Evolutionary conservation across 2,113 vertebrate genomes (phyloP).

Genomic region (Vicugna pacos): DNA sequence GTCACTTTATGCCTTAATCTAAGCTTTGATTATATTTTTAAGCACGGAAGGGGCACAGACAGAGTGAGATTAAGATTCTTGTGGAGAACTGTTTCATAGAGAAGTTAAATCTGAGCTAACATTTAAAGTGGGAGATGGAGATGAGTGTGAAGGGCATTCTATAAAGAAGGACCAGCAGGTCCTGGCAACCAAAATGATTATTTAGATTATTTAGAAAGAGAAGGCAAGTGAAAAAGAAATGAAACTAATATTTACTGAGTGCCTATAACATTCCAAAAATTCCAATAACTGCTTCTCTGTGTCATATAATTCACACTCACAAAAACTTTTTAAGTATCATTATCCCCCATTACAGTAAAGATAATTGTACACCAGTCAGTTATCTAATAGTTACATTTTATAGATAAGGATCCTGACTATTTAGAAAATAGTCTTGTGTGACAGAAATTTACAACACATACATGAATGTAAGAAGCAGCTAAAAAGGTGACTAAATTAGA

Average conservation of each 20-base stretch:
- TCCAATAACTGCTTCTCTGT: neutral
- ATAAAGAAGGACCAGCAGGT: neutral
- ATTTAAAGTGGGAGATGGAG: neutral
- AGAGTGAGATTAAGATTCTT: neutral
- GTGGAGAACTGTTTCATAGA: neutral
- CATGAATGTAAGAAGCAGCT: neutral
- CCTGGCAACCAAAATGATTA: neutral
- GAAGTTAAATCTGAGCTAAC: neutral
- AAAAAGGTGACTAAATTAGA: neutral
- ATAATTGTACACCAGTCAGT: neutral
- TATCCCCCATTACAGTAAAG: slow-evolving; percentile 1
- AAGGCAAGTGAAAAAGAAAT: neutral
- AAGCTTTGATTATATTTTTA: neutral
- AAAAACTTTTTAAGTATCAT: slow-evolving; percentile 18
- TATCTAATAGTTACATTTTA: slow-evolving; percentile 2
- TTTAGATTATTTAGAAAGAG: slow-evolving; percentile 36
- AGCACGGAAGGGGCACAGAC: neutral
- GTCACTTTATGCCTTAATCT: neutral
- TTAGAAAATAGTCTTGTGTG: slow-evolving; percentile 35
- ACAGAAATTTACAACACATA: neutral
- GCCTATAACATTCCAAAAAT: neutral
- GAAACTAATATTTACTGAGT: slow-evolving; percentile 20
- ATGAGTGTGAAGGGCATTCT: neutral
- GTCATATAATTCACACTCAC: neutral
- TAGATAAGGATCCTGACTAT: neutral